Percentiles rank a stretch among this genome's conserved stretches.
Evolutionary conservation across 2,888 invertebrate species (phyloP).

Genomic region (Drosophila pseudotalamancana): DNA sequence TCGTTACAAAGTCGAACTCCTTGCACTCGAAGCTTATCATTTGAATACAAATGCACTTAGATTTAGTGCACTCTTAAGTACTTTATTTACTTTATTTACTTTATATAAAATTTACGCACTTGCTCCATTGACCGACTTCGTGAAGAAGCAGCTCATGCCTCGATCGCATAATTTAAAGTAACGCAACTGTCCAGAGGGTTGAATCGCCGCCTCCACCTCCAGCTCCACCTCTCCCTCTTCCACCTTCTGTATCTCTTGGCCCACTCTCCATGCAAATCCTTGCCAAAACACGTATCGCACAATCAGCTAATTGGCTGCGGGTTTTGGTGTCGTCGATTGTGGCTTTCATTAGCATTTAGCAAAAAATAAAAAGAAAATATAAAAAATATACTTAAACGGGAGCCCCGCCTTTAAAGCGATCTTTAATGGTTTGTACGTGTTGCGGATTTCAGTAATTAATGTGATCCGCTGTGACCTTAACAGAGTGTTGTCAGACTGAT

Average conservation of each 20-base stretch:
- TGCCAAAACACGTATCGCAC: slow-evolving; percentile 77
- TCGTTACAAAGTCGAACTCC: slow-evolving; percentile 3
- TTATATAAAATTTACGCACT: slow-evolving; percentile 39
- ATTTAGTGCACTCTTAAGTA: slow-evolving; percentile 7
- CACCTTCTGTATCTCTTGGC: neutral
- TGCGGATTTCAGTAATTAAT: slow-evolving; percentile 65
- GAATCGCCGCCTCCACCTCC: neutral
- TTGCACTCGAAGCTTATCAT: slow-evolving; percentile 23
- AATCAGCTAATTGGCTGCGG: slow-evolving; percentile 74
- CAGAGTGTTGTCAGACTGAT: slow-evolving; percentile 73
- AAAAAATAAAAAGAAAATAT: too few species aligned
- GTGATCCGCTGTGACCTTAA: slow-evolving; percentile 74
- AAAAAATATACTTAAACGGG: too few species aligned
- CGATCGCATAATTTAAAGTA: slow-evolving; percentile 61
- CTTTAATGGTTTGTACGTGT: slow-evolving; percentile 73
- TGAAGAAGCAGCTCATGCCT: slow-evolving; percentile 44
- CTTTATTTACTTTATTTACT: slow-evolving; percentile 25
- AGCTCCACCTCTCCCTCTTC: neutral
- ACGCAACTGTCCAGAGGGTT: slow-evolving; percentile 14
- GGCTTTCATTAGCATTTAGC: slow-evolving; percentile 74
- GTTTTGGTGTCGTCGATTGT: slow-evolving; percentile 50
- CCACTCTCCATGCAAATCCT: slow-evolving; percentile 32
- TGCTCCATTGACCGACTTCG: slow-evolving; percentile 71
- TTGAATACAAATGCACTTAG: slow-evolving; percentile 10
- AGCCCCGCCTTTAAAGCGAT: slow-evolving; percentile 48